Base-by-base conservation (phyloP, 2,113 vertebrate genomes). In the Vimba vimba region DNA sequence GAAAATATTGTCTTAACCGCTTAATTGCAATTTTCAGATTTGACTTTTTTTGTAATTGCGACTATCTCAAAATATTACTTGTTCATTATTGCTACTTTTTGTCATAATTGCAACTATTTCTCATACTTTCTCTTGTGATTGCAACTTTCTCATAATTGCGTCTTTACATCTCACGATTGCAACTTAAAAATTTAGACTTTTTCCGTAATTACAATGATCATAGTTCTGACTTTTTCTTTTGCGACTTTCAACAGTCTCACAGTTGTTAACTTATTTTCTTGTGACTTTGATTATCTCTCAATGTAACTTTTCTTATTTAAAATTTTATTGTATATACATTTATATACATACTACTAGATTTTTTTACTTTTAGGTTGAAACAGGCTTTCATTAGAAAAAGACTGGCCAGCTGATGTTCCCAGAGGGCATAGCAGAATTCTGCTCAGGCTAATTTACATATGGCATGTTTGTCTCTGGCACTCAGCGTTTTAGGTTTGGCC, bases 391-490 rank as follows among this genome's bases (percentile, higher is more conserved):
- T 74, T 45, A 45, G 39, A 45, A 74, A 45, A 43, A 43, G 21
- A 73, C 19, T 43, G 69, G 2, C 71, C 39, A 15, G 4, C 82
- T 68, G 33, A 60, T n/a, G n/a, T 47, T 74, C 71, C 39, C 39
- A n/a, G 23, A 74, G 71, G 71, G 50, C 86, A 86, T 71, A 64
- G 52, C 36, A 74, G 30, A 36, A 45, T 45, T 81, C 12, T 19
- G 39, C 50, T 79, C 68, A 55, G 82, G 52, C 59, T 83, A 30
- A 60, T 69, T 39, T 87, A 30, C 30, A 85, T 80, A 36, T 79
- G 50, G 52, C 69, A 57, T 86, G 74, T 85, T 76, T 88, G 62
- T 79, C 45, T 76, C 83, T 88, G 83, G 87, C 83, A 59, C 77
- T 13, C 50, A 33, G 17, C 45, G 6, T 87, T 75, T 66, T 60